Conservation (phyloP, 2,113 vertebrate genomes). For the human (Homo sapiens) region GRCh38 chrY:1500501-1501000, state of each 20-base stretch:
- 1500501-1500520: no score
- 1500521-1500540: no score
- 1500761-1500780: neutral
- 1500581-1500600: fast-evolving
- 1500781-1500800: neutral
- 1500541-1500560: no score
- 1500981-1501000: neutral
- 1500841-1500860: neutral
- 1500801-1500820: neutral
- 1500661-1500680: no score
- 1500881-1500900: neutral
- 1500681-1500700: no score
- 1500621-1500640: no score
- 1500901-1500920: no score
- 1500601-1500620: no score
- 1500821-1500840: fast-evolving
- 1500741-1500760: neutral
- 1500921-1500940: neutral
- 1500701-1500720: no score
- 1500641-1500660: no score
- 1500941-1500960: neutral
- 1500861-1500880: neutral
- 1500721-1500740: fast-evolving
- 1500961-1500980: no score
- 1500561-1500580: no score